Conservation (phyloP, 2,113 vertebrate genomes). For the Siphamia tubifer region DNA sequence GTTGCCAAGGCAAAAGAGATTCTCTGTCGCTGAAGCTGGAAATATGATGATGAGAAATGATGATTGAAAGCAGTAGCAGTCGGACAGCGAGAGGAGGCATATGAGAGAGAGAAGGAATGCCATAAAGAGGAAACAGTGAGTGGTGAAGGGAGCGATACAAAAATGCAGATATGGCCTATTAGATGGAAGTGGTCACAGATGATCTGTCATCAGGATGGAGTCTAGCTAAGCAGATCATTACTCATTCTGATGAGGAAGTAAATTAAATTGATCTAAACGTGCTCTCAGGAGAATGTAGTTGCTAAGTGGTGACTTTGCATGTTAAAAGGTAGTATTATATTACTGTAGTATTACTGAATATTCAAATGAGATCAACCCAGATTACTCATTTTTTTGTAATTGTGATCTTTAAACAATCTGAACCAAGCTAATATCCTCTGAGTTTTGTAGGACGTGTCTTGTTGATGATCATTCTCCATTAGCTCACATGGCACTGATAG, state of each 20-base stretch:
- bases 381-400: too few species aligned
- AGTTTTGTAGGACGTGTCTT: background rate
- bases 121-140: background rate
- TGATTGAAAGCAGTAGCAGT: constrained; percentile 17
- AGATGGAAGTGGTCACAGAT: constrained; percentile 30
- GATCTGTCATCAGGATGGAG: constrained; percentile 19
- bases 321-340: background rate
- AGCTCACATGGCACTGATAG: background rate
- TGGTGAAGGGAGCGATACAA: background rate
- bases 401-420: background rate
- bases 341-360: background rate
- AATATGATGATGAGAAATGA: constrained; percentile 19
- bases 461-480: constrained; percentile 38
- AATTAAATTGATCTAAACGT: constrained; percentile 40
- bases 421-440: background rate
- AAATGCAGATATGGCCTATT: background rate
- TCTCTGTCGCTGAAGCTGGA: constrained; percentile 29
- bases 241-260: constrained; percentile 37
- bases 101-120: background rate
- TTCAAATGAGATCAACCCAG: too few species aligned
- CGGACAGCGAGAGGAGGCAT: background rate
- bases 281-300: background rate
- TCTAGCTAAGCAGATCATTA: constrained; percentile 34
- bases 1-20: constrained; percentile 69
- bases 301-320: background rate